Evolutionary conservation across 2,888 invertebrate species (phyloP).

Genomic region (Urechis unicinctus): DNA sequence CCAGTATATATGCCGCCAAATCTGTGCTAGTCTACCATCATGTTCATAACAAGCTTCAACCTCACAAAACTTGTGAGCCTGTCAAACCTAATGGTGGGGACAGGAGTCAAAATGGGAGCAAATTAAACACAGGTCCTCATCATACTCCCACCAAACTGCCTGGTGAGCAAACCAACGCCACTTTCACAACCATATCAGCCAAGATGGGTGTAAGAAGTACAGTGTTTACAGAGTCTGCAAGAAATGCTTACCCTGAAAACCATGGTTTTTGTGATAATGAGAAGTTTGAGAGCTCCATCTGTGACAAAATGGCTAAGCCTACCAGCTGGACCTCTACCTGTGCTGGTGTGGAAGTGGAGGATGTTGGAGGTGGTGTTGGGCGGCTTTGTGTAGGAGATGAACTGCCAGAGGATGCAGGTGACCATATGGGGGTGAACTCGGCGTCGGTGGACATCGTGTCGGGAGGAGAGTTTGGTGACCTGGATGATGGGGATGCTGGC

Average conservation of each 20-base stretch:
- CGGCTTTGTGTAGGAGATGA: not conserved
- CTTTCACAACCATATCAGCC: not conserved
- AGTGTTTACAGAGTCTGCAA: no score
- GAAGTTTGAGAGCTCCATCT: not conserved
- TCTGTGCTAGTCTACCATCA: constrained; percentile 57
- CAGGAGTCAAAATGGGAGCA: constrained; percentile 15
- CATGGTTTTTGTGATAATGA: constrained; percentile 2
- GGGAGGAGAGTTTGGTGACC: constrained; percentile 11
- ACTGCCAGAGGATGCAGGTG: no score
- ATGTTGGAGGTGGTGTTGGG: not conserved
- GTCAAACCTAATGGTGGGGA: constrained; percentile 51
- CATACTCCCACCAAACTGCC: not conserved
- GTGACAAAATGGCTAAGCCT: no score
- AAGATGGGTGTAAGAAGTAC: not conserved
- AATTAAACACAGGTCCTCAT: not conserved
- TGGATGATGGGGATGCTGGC: constrained; percentile 6
- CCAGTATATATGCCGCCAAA: constrained; percentile 79
- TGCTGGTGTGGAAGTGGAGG: not conserved
- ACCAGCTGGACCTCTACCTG: no score
- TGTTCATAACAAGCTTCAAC: constrained; percentile 32
- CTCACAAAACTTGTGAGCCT: constrained; percentile 49
- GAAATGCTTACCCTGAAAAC: constrained; percentile 8
- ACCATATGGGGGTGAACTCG: not conserved
- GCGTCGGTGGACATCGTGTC: constrained; percentile 8
- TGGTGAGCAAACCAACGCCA: not conserved